These are phyloP conservation scores for Cotesia typhae DNA, from an alignment of 1,140 invertebrate genomes.

Conservation along the genomic window DNA sequence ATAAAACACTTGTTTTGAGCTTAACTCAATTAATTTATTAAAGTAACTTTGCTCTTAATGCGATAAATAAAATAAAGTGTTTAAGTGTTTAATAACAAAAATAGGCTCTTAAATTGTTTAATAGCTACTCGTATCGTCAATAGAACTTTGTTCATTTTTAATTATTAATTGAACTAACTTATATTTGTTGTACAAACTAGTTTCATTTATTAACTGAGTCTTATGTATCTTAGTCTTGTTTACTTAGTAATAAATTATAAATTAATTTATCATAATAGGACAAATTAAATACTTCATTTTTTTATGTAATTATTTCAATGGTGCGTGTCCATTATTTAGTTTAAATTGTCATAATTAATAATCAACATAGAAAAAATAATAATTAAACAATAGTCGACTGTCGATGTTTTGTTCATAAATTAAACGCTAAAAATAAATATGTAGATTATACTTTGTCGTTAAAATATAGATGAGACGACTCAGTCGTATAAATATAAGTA, in stretches of 20 bases:
- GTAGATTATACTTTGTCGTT: background rate
- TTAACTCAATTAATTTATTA: too few species aligned
- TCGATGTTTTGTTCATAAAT: background rate
- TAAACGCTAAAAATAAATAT: conserved; percentile 14
- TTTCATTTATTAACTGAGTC: conserved; percentile 24
- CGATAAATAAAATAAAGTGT: conserved; percentile 11
- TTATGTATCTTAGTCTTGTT: conserved; percentile 24
- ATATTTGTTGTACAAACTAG: conserved; percentile 44
- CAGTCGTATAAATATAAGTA: background rate
- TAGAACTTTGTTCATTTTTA: background rate
- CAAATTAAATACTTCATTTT: too few species aligned
- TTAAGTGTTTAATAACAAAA: conserved; percentile 12
- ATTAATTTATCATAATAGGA: background rate
- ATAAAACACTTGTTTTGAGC: conserved; percentile 15
- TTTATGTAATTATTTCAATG: background rate
- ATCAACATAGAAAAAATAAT: too few species aligned
- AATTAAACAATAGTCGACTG: too few species aligned
- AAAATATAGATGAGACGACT: background rate
- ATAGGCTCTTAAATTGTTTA: conserved; percentile 15
- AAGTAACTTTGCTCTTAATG: conserved; percentile 34
- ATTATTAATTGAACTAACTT: conserved; percentile 37
- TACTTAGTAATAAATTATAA: conserved; percentile 27
- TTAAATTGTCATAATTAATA: conserved; percentile 13
- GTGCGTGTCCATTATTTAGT: conserved; percentile 12
- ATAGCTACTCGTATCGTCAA: background rate